Evolutionary conservation across 2,888 invertebrate species (phyloP).

Genomic region (Drosophila sordidula): DNA sequence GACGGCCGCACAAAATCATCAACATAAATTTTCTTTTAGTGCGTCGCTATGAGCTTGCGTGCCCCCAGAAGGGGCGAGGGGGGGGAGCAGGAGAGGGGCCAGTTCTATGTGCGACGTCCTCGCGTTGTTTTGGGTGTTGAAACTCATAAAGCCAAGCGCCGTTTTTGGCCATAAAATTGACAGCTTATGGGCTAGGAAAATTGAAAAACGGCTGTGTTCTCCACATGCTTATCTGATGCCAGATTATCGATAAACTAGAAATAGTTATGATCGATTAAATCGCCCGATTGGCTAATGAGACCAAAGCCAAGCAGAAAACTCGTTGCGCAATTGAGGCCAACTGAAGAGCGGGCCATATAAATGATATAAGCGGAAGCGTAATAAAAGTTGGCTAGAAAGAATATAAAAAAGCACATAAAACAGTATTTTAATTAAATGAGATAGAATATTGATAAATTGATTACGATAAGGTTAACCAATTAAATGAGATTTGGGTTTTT

Average conservation of each 20-base stretch:
- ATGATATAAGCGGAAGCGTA: constrained; percentile 1
- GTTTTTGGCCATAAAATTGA: constrained; percentile 78
- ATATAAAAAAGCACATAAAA: background rate
- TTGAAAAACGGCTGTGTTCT: constrained; percentile 67
- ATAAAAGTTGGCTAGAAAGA: background rate
- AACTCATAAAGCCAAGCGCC: constrained; percentile 76
- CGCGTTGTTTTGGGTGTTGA: constrained; percentile 71
- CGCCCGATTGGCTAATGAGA: constrained; percentile 41
- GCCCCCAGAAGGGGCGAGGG: constrained; percentile 10
- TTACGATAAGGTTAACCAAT: too few relatives aligned
- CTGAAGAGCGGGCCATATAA: background rate
- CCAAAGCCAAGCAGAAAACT: constrained; percentile 3
- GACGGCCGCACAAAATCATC: constrained; percentile 74
- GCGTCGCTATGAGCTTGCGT: constrained; percentile 45
- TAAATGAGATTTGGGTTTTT: too few relatives aligned
- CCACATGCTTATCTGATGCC: constrained; percentile 32
- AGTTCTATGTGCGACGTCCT: background rate
- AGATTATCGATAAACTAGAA: constrained; percentile 55
- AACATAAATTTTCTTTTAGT: constrained; percentile 80
- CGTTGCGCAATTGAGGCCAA: constrained; percentile 10
- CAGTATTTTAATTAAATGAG: background rate
- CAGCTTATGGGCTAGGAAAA: constrained; percentile 76
- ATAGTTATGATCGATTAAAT: constrained; percentile 58
- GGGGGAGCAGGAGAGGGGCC: too few relatives aligned
- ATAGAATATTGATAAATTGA: background rate